Percentiles rank a stretch among this genome's conserved stretches.
phyloP scores from a whole-genome alignment of 2,113 vertebrate genomes.

The Ploceus nigricollis region DNA sequence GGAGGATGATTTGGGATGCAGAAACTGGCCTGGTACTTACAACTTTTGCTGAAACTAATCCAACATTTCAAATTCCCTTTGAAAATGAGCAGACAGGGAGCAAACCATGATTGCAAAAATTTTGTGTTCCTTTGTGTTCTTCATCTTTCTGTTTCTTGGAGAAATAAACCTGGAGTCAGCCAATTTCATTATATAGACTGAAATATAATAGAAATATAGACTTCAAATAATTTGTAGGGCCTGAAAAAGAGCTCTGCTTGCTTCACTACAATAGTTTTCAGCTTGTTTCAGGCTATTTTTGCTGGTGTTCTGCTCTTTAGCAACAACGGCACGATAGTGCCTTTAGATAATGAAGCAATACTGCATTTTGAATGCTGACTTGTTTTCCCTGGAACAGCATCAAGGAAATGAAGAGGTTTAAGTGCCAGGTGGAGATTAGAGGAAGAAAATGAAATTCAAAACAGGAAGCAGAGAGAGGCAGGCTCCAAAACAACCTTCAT shows the following conservation, averaged over 20 bases:
- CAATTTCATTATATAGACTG: neutral
- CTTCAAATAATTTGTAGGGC: neutral
- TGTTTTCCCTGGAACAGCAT: slow-evolving; percentile 18
- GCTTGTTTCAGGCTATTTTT: neutral
- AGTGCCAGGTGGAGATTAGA: slow-evolving; percentile 21
- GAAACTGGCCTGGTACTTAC: neutral
- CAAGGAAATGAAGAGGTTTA: neutral
- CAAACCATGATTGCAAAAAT: neutral
- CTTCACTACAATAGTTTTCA: neutral
- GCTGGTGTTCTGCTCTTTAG: neutral
- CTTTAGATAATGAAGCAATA: slow-evolving; percentile 4
- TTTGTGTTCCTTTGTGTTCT: neutral
- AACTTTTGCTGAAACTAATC: neutral
- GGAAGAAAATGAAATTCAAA: neutral
- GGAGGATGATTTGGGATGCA: neutral
- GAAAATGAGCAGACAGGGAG: neutral
- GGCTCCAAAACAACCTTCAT: neutral
- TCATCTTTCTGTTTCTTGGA: neutral
- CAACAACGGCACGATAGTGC: neutral
- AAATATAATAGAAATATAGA: neutral
- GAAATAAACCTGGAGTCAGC: neutral
- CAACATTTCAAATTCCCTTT: neutral
- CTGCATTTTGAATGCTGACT: neutral
- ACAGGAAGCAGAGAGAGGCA: neutral
- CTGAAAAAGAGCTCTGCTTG: neutral